These are phyloP conservation scores for Eudasyphora cyanicolor DNA, from an alignment of 2,888 invertebrate species.

Conservation along the genomic window DNA sequence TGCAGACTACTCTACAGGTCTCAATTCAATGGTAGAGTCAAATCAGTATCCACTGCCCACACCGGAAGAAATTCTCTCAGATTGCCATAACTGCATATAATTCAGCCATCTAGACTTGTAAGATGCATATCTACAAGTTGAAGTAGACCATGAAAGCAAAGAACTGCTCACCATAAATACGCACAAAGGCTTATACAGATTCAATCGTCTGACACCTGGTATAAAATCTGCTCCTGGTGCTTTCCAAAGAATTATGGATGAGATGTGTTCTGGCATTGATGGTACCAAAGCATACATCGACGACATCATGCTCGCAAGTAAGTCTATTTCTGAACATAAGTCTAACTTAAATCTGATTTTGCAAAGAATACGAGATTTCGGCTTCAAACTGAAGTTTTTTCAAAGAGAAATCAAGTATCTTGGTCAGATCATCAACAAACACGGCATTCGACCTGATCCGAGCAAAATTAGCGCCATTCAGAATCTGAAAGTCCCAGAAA, in stretches of 20 bases:
- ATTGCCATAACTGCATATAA: conserved; percentile 49
- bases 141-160: conserved; percentile 63
- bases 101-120: conserved; percentile 63
- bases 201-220: conserved; percentile 61
- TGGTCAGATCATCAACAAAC: conserved; percentile 7
- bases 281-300: conserved; percentile 53
- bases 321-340: conserved; percentile 32
- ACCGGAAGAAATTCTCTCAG: conserved; percentile 64
- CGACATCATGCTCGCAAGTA: conserved; percentile 57
- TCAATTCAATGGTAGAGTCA: conserved; percentile 49
- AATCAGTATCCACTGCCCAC: conserved; percentile 49
- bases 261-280: conserved; percentile 51
- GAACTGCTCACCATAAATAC: conserved; percentile 62
- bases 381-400: conserved; percentile 46
- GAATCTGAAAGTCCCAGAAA: conserved; percentile 1
- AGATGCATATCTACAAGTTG: conserved; percentile 66
- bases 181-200: conserved; percentile 54
- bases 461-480: not conserved
- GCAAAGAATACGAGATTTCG: conserved; percentile 36
- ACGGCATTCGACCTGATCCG: conserved; percentile 22
- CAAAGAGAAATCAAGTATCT: conserved; percentile 20
- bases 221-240: conserved; percentile 66
- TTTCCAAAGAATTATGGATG: conserved; percentile 60
- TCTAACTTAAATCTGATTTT: conserved; percentile 39
- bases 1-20: conserved; percentile 66